Conservation (phyloP, 2,888 invertebrate genomes). For the Cephonodes hylas region DNA sequence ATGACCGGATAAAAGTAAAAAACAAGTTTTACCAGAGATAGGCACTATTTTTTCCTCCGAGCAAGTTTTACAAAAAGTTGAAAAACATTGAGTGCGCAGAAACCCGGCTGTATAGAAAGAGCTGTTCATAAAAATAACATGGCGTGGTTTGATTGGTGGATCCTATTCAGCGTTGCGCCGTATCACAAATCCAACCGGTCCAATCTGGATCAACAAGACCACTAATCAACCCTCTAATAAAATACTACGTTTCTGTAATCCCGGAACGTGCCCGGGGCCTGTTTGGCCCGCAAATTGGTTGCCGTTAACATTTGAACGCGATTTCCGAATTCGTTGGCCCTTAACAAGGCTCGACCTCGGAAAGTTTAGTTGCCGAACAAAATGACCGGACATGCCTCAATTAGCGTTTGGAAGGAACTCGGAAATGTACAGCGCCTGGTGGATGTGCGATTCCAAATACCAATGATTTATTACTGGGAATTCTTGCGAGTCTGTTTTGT, state of each 20-base stretch:
- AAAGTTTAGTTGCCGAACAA: constrained; percentile 60
- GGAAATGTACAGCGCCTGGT: neutral
- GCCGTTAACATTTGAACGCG: constrained; percentile 75
- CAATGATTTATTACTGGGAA: neutral
- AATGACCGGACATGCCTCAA: constrained; percentile 75
- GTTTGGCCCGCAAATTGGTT: constrained; percentile 65
- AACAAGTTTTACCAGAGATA: no score
- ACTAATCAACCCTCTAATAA: constrained; percentile 63
- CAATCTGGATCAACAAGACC: constrained; percentile 32
- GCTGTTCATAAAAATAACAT: no score
- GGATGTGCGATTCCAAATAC: neutral
- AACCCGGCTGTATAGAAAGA: neutral
- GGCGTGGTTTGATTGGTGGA: no score
- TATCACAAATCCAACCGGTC: constrained; percentile 21
- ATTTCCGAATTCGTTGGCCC: constrained; percentile 72
- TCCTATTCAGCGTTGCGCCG: no score
- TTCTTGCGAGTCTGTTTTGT: neutral
- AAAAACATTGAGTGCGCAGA: neutral
- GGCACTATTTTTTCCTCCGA: neutral
- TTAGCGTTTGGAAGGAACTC: constrained; percentile 43
- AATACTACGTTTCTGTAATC: constrained; percentile 52
- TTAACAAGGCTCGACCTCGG: constrained; percentile 61
- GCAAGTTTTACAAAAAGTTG: neutral
- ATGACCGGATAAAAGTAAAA: no score
- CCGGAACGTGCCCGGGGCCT: constrained; percentile 39